Base-by-base conservation (phyloP, 1,140 invertebrate species). In the Bombus sibiricus region DNA sequence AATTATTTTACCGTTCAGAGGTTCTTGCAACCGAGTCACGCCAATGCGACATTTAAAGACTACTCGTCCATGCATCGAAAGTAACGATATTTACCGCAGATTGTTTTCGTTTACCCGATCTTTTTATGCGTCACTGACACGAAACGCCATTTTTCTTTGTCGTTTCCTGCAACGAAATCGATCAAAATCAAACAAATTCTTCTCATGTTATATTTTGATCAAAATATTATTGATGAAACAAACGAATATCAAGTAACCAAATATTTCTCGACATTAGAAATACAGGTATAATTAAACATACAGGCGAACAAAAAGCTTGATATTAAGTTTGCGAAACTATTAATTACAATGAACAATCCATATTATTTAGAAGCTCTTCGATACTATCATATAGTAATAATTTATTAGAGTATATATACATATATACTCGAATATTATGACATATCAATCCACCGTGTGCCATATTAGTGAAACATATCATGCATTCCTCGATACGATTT, bases 401-500 rank as follows among this genome's bases (percentile, higher is more conserved):
- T 41, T n/a, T n/a, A 9, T 25, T 53, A 39, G 66, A 53, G 47
- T 47, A 47, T 47, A 9, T 34, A 3, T 37, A 25, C 12, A 53
- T 43, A 39, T 69, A 72, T 37, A 39, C n/a, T 3, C 34, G 5
- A 32, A 59, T 68, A 41, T 72, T 69, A 69, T 15, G 10, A 71
- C 34, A 39, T 72, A 81, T 81, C 68, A 64, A 69, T 53, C 43
- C 32, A 66, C 9, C 25, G 25, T 22, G 34, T 71, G n/a, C 15
- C 43, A 25, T 71, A 80, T 57, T 53, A 78, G 32, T 34, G 68
- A 68, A 53, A 79, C 41, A 53, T 79, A 53, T 37, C 41, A 12
- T 18, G n/a, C 15, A 25, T 37, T 47, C 6, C 32, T 77, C 57
- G n/a, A 64, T 34, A 75, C 9, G 34, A 62, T 41, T 81, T 59